Base-by-base conservation (phyloP, 2,888 invertebrate species). In the Eilema sororculum region DNA sequence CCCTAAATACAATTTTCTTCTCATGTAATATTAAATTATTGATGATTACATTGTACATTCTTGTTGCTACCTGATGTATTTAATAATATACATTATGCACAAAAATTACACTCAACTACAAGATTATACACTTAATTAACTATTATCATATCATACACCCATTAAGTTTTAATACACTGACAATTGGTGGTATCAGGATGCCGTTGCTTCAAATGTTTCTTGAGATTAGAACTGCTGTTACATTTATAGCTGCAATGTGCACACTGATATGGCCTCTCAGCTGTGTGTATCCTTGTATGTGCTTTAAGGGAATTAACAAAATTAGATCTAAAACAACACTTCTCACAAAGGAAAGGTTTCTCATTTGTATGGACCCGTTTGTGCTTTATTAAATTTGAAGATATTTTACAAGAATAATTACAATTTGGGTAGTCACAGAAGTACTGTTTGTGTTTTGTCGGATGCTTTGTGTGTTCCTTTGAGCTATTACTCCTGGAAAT, bases 401-500 rank as follows among this genome's bases (percentile, higher is more conserved):
- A 90, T 57, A 93, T 80, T 86, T 96, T 96, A 73, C 96, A 93
- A 74, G 91, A 91, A 86, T 96, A 96, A 52, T 89, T 90, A 83
- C 96, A 96, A 59, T 93, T 90, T 75, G 94, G 92, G 78, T 90
- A 92, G 74, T 95, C 90, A 87, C 96, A 96, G 30, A 84, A 76
- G 86, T 91, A 95, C 46, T 91, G 89, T 76, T 93, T 95, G 84
- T 94, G 94, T 41, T 89, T 87, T 78, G 90, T 91, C 78, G 88
- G 84, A 83, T 94, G 94, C 68, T 93, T 89, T 70, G 90, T 87
- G 66, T 93, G 88, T 76, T 94, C 93, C 62, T 92, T 92, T 79
- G 90, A 90, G 84, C 91, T 93, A 81, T 90, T 76, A 73, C 79
- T 84, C 72, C 92, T 93, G 86, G 71, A 89, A 90, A 73, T 24